These are phyloP conservation scores for Papilio gigon DNA, from an alignment of 2,888 invertebrate species.

Conservation along the genomic window DNA sequence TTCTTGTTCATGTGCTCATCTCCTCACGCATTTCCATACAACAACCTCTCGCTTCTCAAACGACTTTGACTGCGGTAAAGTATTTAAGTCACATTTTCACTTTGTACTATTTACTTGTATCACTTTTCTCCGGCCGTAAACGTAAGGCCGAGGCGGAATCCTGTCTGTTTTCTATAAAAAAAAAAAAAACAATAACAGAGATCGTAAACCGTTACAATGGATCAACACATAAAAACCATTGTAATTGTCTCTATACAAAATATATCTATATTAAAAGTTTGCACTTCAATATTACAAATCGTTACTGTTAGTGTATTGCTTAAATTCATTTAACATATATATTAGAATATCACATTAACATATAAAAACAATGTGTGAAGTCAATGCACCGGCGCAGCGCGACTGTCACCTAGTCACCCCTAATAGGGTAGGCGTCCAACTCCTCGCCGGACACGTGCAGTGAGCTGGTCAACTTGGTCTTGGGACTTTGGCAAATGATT, in stretches of 20 bases:
- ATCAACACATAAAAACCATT: not conserved
- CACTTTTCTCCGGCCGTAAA: not conserved
- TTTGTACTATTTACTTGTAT: slow-evolving; percentile 9
- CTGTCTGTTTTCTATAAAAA: not conserved
- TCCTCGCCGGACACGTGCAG: too few relatives aligned
- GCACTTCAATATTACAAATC: not conserved
- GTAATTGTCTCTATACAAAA: not conserved
- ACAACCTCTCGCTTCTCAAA: too few relatives aligned
- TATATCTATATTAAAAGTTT: not conserved
- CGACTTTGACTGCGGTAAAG: too few relatives aligned
- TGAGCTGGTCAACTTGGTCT: too few relatives aligned
- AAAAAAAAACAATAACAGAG: slow-evolving; percentile 18
- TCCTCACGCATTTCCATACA: too few relatives aligned
- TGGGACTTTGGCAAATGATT: too few relatives aligned
- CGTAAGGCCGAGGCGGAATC: not conserved
- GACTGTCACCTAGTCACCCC: too few relatives aligned
- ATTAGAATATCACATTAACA: not conserved
- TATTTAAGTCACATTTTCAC: not conserved
- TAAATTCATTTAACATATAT: not conserved
- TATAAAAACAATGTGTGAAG: not conserved
- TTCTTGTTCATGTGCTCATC: too few relatives aligned
- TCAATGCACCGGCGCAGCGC: too few relatives aligned
- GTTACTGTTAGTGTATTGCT: not conserved
- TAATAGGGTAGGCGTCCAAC: too few relatives aligned
- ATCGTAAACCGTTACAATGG: slow-evolving; percentile 5